Base-by-base conservation (phyloP, 2,888 invertebrate species). In the Troides aeacus region DNA sequence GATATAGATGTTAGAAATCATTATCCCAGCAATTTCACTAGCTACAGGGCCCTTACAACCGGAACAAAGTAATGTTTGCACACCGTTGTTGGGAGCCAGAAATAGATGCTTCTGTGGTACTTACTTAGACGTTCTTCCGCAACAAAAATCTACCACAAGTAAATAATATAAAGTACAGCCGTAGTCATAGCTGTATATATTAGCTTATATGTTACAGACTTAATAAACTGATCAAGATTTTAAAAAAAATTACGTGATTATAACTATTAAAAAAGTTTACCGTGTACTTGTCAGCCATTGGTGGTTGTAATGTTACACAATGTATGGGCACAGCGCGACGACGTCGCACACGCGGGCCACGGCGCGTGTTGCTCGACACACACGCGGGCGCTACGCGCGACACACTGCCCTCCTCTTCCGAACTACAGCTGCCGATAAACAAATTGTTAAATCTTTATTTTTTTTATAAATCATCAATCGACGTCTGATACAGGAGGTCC, bases 241-340 rank as follows among this genome's bases (percentile, higher is more conserved):
- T n/a, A n/a, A 53, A n/a, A n/a, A 12, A 53, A 53, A 53, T 17
- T 0, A 2, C 50, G 39, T 10, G 39, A 39, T 39, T 39, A 10
- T 10, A 15, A 46, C 15, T 46, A 46, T 46, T 46, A 30, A 36
- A 53, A 53, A 36, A 39, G 56, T 57, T 73, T 73, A 82, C 82
- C 66, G 74, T 69, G 56, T 71, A 76, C 66, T 83, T 85, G 15
- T 86, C 85, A 12, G 78, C 68, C 62, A 80, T 71, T 0, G 86
- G 86, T 0, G 85, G 79, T 71, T 88, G 83, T 63, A 92, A 72
- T 2, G 82, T 90, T 72, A 92, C 87, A 71, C 89, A 88, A 76
- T 87, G 85, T 39, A 92, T 69, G 1, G 92, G 88, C 79, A 92
- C 76, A 0, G 88, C 77, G 0, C 82, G 81, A 10, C 88, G 83